phyloP scores from a whole-genome alignment of 2,888 invertebrate genomes.

The Dioctria rufipes region DNA sequence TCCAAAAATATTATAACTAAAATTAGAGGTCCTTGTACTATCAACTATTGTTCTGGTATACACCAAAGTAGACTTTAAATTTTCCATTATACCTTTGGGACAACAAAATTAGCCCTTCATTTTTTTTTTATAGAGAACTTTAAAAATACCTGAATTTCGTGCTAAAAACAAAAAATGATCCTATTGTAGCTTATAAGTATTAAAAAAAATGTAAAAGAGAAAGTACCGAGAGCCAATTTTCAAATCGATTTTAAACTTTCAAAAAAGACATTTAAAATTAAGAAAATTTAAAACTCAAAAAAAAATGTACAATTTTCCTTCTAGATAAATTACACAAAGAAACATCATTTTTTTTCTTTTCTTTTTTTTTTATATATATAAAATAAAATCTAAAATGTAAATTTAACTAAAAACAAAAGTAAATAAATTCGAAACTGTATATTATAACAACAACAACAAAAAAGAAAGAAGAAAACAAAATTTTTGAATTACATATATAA shows the following conservation, averaged over 20 bases:
- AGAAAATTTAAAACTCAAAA: constrained; percentile 12
- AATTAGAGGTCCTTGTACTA: too few species aligned
- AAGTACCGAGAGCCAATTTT: constrained; percentile 29
- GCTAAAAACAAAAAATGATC: constrained; percentile 41
- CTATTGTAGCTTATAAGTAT: constrained; percentile 44
- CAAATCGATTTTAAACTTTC: constrained; percentile 34
- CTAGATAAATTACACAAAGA: constrained; percentile 47
- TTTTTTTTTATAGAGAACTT: neutral
- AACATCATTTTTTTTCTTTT: neutral
- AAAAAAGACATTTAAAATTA: neutral
- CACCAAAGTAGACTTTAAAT: too few species aligned
- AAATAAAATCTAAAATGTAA: constrained; percentile 48
- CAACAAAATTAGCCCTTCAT: neutral
- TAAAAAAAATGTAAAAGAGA: neutral
- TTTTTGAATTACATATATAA: constrained; percentile 23
- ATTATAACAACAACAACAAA: constrained; percentile 7
- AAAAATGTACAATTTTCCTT: constrained; percentile 49
- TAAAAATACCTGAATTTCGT: constrained; percentile 47
- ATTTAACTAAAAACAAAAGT: constrained; percentile 41
- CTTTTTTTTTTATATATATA: constrained; percentile 38
- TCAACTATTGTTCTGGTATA: too few species aligned
- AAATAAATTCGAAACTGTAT: constrained; percentile 16
- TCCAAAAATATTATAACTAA: too few species aligned
- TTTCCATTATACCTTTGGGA: too few species aligned
- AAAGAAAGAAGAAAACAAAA: constrained; percentile 9